These are phyloP conservation scores for Dreissena rostriformis DNA, from an alignment of 1,140 invertebrate species.

Conservation along the genomic window DNA sequence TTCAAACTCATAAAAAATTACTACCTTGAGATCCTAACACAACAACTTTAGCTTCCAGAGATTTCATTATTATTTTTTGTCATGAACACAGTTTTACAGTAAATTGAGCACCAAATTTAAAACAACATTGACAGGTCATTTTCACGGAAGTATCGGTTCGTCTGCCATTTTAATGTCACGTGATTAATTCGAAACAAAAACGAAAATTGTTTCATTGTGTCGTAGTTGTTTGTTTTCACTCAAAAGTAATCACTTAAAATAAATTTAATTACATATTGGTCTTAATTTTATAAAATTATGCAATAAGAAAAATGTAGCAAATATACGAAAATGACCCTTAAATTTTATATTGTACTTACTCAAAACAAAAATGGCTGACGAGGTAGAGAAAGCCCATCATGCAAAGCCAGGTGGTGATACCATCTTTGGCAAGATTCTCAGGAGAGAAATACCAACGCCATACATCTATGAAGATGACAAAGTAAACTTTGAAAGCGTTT, in stretches of 20 bases:
- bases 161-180: conserved; percentile 64
- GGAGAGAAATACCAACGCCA: conserved; percentile 71
- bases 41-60: conserved; percentile 91
- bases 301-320: background rate
- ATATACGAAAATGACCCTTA: background rate
- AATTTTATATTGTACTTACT: background rate
- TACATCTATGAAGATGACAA: conserved; percentile 76
- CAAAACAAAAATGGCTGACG: conserved; percentile 62
- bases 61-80: conserved; percentile 66
- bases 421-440: conserved; percentile 77
- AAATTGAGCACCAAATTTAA: background rate
- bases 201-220: too few species aligned
- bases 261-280: too few species aligned
- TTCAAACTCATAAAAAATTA: conserved; percentile 4
- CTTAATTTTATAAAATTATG: too few species aligned
- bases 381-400: conserved; percentile 72
- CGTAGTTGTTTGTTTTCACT: too few species aligned
- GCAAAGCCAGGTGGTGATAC: conserved; percentile 75
- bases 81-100: background rate
- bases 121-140: background rate
- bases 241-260: too few species aligned
- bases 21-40: conserved; percentile 90
- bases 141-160: conserved; percentile 44
- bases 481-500: conserved; percentile 53
- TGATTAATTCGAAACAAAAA: conserved; percentile 44